phyloP scores from a whole-genome alignment of 92 coral and sea anemone species.

The Zoanthus solanderi region DNA sequence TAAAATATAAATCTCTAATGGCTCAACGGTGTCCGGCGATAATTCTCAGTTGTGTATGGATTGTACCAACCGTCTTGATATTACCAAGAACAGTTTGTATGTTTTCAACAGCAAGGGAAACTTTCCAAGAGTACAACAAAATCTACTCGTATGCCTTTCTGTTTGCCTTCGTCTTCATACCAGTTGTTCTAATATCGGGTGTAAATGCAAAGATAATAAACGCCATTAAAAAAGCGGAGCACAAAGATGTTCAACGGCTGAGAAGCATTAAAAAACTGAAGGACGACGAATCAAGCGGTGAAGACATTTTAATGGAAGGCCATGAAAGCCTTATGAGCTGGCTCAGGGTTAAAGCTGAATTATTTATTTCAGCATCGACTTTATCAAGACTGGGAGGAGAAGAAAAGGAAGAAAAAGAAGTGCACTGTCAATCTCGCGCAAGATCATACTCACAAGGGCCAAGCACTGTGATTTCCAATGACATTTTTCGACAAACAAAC shows the following conservation, averaged over 20 bases:
- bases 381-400: background rate
- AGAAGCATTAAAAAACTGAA: background rate
- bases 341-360: background rate
- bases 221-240: background rate
- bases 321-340: background rate
- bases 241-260: background rate
- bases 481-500: background rate
- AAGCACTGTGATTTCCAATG: background rate
- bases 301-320: background rate
- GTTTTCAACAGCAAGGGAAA: background rate
- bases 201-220: background rate
- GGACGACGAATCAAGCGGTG: background rate
- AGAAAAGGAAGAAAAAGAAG: background rate
- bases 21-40: background rate
- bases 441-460: slow-evolving; percentile 2
- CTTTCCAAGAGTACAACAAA: background rate
- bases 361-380: background rate
- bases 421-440: background rate
- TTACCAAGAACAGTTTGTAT: background rate
- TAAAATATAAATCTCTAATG: slow-evolving; percentile 11
- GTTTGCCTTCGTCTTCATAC: background rate
- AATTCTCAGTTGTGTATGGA: slow-evolving; percentile 6
- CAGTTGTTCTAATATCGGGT: background rate
- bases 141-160: background rate
- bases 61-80: background rate